A percentile compares a stretch with the other conserved stretches of the same genome.
Evolutionary conservation across 1,140 invertebrate genomes (phyloP).

Genomic region (Drosophila paulistorum): DNA sequence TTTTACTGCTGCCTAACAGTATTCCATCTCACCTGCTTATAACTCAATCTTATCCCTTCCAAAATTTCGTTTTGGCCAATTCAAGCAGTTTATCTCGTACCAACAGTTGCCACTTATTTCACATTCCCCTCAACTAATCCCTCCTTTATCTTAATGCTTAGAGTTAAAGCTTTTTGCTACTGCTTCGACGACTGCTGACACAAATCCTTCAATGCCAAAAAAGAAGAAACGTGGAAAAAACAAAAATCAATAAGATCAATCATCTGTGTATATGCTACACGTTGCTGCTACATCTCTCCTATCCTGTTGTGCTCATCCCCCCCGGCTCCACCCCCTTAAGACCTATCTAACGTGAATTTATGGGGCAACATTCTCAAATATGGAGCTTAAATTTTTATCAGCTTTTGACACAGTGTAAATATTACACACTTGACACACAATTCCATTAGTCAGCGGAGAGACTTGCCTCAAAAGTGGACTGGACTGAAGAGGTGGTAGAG

Average conservation of each 20-base stretch:
- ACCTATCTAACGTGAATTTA: slow-evolving; percentile 62
- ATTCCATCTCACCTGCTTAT: too few relatives aligned
- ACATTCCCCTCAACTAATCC: slow-evolving; percentile 10
- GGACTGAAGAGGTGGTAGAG: neutral
- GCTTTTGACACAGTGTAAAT: slow-evolving; percentile 81
- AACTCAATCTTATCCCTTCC: too few relatives aligned
- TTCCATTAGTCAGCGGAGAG: slow-evolving; percentile 73
- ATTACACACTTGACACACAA: slow-evolving; percentile 81
- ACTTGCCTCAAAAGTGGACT: neutral
- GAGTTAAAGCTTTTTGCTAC: slow-evolving; percentile 9
- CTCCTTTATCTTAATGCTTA: neutral
- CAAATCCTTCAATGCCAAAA: slow-evolving; percentile 64
- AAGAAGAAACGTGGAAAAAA: slow-evolving; percentile 33
- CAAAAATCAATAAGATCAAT: slow-evolving; percentile 79
- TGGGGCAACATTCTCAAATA: slow-evolving; percentile 57
- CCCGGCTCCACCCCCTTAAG: neutral
- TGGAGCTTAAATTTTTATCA: slow-evolving; percentile 78
- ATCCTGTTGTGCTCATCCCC: neutral
- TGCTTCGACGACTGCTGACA: slow-evolving; percentile 41
- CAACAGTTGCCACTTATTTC: neutral
- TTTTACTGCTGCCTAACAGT: too few relatives aligned
- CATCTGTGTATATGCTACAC: slow-evolving; percentile 56
- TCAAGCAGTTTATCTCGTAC: neutral
- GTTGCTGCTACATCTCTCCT: neutral
- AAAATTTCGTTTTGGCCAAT: neutral